These are phyloP conservation scores for Siphonodentalium dalli DNA, from an alignment of 2,888 invertebrate genomes.

Conservation along the genomic window DNA sequence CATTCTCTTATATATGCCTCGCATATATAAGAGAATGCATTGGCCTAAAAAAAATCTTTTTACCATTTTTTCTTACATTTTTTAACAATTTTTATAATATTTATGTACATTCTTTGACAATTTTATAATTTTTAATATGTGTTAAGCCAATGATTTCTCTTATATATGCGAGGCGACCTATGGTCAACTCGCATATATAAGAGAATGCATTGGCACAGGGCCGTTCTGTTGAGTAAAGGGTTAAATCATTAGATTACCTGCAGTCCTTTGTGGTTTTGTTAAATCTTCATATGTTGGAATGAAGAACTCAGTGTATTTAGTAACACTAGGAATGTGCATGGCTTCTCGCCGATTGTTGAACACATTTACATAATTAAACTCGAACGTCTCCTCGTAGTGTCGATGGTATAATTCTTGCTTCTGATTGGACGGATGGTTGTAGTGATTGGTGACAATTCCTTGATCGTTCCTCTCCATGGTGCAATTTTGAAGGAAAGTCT, in stretches of 20 bases:
- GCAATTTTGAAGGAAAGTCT: constrained; percentile 40
- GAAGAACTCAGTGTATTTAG: constrained; percentile 61
- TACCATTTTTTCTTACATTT: too few relatives aligned
- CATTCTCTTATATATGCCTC: too few relatives aligned
- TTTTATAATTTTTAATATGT: too few relatives aligned
- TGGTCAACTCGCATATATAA: too few relatives aligned
- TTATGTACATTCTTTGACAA: too few relatives aligned
- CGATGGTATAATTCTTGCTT: constrained; percentile 60
- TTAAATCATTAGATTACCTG: constrained; percentile 88
- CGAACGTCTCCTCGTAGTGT: constrained; percentile 51
- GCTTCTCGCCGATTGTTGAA: constrained; percentile 50
- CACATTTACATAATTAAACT: constrained; percentile 44
- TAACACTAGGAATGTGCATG: constrained; percentile 62
- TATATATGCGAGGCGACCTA: too few relatives aligned
- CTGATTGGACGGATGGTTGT: constrained; percentile 63
- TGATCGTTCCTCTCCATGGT: constrained; percentile 46
- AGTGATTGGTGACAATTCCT: constrained; percentile 61
- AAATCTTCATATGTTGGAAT: constrained; percentile 61
- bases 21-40: too few relatives aligned
- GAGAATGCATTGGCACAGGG: too few relatives aligned
- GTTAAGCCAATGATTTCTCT: too few relatives aligned
- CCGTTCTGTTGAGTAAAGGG: too few relatives aligned
- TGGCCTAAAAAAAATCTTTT: too few relatives aligned
- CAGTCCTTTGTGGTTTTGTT: constrained; percentile 78
- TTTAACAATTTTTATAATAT: too few relatives aligned